phyloP scores from a whole-genome alignment of 2,797 vertebrate genomes.

The Yasuhikotakia modesta region DNA sequence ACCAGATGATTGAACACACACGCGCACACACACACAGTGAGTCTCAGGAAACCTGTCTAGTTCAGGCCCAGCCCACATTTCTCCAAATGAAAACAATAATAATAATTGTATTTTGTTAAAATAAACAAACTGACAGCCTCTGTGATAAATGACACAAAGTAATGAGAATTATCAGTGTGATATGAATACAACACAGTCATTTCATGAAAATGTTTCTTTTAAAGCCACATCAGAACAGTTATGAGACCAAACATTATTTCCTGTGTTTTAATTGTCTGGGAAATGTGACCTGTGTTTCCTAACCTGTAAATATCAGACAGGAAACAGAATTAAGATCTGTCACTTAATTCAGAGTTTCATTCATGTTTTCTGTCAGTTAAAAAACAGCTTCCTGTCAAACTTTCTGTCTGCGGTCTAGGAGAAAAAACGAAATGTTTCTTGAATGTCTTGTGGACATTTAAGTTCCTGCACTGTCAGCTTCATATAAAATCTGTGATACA shows the following conservation, averaged over 20 bases:
- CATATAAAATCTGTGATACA: background rate
- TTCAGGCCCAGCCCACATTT: background rate
- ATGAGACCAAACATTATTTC: too few relatives aligned
- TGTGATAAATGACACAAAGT: too few relatives aligned
- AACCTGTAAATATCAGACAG: too few relatives aligned
- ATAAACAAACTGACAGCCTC: background rate
- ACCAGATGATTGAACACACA: conserved; percentile 78
- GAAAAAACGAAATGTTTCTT: background rate
- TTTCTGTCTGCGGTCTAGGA: background rate
- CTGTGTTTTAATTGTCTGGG: too few relatives aligned
- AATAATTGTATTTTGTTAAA: background rate
- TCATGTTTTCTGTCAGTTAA: background rate
- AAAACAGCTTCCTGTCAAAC: background rate
- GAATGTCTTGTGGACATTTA: background rate
- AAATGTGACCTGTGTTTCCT: too few relatives aligned
- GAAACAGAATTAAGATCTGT: too few relatives aligned
- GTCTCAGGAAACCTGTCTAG: background rate
- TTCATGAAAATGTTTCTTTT: too few relatives aligned
- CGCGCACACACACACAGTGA: background rate
- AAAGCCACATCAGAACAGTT: too few relatives aligned
- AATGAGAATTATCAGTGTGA: too few relatives aligned
- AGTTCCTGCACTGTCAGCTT: background rate
- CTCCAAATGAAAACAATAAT: background rate
- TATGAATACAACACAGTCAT: too few relatives aligned
- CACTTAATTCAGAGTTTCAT: background rate